A percentile compares a stretch with the other conserved stretches of the same genome.
Conservation (phyloP, 2,888 invertebrate species). For the Automeris io region DNA sequence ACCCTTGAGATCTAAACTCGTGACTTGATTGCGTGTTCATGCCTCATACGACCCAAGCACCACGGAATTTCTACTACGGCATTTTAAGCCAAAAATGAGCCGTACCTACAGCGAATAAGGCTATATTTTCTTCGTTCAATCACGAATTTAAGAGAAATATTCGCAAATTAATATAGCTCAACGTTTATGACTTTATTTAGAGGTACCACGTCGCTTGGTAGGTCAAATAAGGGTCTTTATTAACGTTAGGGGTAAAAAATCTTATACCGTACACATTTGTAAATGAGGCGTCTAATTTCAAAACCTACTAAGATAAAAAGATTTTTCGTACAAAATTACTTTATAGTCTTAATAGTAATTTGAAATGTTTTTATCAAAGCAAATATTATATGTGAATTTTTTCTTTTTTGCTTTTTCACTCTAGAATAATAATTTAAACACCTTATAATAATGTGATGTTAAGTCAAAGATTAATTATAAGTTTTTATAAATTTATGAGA, state of each 20-base stretch:
- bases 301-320: no score
- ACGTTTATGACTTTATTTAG: constrained; percentile 18
- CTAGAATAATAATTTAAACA: no score
- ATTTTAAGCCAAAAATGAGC: constrained; percentile 14
- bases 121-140: constrained; percentile 11
- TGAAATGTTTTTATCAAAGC: no score
- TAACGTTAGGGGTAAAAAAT: not conserved
- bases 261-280: not conserved
- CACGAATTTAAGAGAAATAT: constrained; percentile 17
- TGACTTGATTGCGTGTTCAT: constrained; percentile 34
- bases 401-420: no score
- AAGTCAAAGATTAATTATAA: no score
- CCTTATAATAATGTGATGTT: no score
- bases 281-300: no score
- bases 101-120: constrained; percentile 14
- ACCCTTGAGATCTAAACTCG: constrained; percentile 24
- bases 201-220: not conserved
- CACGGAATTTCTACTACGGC: constrained; percentile 3
- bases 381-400: no score
- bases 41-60: constrained; percentile 22
- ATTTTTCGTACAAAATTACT: no score
- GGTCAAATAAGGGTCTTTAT: constrained; percentile 8
- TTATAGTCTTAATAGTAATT: no score
- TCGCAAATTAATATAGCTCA: constrained; percentile 27
- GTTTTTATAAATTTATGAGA: no score